Evolutionary conservation across 2,113 vertebrate species (phyloP).

Genomic region (Dasyurus viverrinus): DNA sequence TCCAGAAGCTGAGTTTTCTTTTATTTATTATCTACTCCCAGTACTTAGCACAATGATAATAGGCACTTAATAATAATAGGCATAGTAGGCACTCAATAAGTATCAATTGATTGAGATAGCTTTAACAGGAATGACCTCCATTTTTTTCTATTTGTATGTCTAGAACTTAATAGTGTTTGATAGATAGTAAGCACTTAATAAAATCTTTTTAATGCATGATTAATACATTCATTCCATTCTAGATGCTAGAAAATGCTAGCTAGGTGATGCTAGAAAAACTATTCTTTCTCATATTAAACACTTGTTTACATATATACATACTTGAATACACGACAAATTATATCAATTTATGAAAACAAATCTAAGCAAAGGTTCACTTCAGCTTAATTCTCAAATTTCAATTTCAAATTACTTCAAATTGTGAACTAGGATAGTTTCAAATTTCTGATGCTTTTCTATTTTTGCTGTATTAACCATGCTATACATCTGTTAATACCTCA

Average conservation of each 20-base stretch:
- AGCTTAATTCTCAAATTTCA: background rate
- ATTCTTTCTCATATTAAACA: background rate
- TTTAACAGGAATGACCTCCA: background rate
- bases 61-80: background rate
- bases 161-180: background rate
- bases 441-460: background rate
- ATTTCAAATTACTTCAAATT: background rate
- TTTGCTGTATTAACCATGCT: background rate
- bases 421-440: background rate
- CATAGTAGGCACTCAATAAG: background rate
- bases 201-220: background rate
- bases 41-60: background rate
- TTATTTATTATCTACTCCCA: background rate
- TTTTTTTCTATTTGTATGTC: background rate
- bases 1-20: background rate
- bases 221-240: background rate
- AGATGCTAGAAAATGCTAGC: too few relatives aligned
- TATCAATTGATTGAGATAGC: background rate
- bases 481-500: background rate
- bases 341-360: background rate
- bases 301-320: background rate
- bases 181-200: background rate
- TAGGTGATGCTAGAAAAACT: background rate
- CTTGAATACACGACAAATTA: background rate
- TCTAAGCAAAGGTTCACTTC: background rate